These are phyloP conservation scores for Stenolophus ochropezus DNA, from an alignment of 2,888 invertebrate genomes.

Conservation along the genomic window DNA sequence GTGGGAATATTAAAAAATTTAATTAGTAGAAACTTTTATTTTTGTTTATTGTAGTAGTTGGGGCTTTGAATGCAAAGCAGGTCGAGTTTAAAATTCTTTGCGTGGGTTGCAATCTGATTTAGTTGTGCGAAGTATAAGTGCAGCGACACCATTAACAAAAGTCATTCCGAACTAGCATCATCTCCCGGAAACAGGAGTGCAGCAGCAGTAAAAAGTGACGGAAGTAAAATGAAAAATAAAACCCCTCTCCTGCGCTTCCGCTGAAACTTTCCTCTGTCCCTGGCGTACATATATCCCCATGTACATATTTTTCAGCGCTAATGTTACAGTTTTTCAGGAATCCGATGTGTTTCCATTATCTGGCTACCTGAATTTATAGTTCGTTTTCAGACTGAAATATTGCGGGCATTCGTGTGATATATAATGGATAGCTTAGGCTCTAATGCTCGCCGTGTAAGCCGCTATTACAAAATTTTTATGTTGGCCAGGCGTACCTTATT, in stretches of 20 bases:
- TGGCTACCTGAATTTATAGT: slow-evolving; percentile 59
- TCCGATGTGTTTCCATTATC: slow-evolving; percentile 60
- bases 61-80: background rate
- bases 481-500: slow-evolving; percentile 14
- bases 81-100: background rate
- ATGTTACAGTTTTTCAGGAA: slow-evolving; percentile 57
- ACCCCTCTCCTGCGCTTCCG: background rate
- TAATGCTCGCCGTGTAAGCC: slow-evolving; percentile 38
- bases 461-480: slow-evolving; percentile 41
- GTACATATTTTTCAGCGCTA: slow-evolving; percentile 59
- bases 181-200: slow-evolving; percentile 1
- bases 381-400: slow-evolving; percentile 57
- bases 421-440: slow-evolving; percentile 35
- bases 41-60: background rate
- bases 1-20: background rate
- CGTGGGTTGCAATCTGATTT: background rate
- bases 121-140: background rate
- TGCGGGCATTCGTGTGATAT: slow-evolving; percentile 50
- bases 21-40: background rate
- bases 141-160: slow-evolving; percentile 21
- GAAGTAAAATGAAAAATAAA: slow-evolving; percentile 36
- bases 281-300: slow-evolving; percentile 52
- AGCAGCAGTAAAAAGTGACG: slow-evolving; percentile 30
- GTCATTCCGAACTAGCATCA: slow-evolving; percentile 27
- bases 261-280: slow-evolving; percentile 33